phyloP scores from a whole-genome alignment of 1,140 invertebrate genomes.

The Uloborus diversus region DNA sequence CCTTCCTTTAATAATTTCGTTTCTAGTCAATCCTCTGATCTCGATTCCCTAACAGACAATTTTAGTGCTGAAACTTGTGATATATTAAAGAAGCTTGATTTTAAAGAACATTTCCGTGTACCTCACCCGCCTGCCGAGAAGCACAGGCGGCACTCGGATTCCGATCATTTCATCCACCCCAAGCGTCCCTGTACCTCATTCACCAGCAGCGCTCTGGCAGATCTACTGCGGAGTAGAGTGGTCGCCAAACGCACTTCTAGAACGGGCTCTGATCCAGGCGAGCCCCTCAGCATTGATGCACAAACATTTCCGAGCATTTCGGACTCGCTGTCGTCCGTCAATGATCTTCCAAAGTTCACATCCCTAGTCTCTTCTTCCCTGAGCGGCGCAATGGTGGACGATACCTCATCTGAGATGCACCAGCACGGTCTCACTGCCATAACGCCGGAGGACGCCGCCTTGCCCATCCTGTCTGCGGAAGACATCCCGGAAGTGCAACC shows the following conservation, averaged over 20 bases:
- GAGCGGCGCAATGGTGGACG: constrained; percentile 8
- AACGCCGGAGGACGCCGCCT: constrained; percentile 20
- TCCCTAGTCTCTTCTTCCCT: constrained; percentile 15
- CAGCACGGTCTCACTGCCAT: constrained; percentile 21
- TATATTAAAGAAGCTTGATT: constrained; percentile 46
- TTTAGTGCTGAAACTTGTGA: not conserved
- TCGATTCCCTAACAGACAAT: constrained; percentile 22
- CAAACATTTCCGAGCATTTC: constrained; percentile 14
- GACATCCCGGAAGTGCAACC: constrained; percentile 49
- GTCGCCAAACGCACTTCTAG: constrained; percentile 58
- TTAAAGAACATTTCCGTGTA: constrained; percentile 53
- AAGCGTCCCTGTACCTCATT: constrained; percentile 65
- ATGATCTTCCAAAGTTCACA: constrained; percentile 34
- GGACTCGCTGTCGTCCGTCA: constrained; percentile 10
- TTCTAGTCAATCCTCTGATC: constrained; percentile 44
- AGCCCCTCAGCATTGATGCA: constrained; percentile 42
- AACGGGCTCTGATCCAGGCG: constrained; percentile 60
- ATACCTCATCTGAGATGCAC: constrained; percentile 1
- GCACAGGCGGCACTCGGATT: constrained; percentile 72
- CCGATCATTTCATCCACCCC: constrained; percentile 72
- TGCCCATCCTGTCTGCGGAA: constrained; percentile 43
- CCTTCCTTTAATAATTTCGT: constrained; percentile 36
- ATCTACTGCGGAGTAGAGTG: constrained; percentile 58
- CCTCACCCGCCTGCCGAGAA: constrained; percentile 66
- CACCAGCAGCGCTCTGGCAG: constrained; percentile 57